Percentiles rank a stretch among this genome's conserved stretches.
Conservation (phyloP, 2,113 vertebrate species). For the Tachycineta bicolor region DNA sequence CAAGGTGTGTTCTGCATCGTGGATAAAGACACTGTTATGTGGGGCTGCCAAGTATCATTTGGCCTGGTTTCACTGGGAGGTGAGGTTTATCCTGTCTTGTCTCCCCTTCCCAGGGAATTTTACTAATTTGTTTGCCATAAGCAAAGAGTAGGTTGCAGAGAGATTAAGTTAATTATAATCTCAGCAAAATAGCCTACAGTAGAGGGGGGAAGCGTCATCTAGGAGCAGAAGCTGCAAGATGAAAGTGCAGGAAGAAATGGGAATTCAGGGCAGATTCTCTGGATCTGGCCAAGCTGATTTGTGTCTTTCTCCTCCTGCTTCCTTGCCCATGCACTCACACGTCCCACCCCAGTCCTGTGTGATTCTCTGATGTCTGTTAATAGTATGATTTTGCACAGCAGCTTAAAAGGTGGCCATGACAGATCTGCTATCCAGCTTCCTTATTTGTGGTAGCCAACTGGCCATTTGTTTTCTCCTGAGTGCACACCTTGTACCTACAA, state of each 20-base stretch:
- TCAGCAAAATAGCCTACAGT: background rate
- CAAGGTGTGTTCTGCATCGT: background rate
- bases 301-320: background rate
- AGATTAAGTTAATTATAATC: background rate
- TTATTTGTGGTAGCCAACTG: background rate
- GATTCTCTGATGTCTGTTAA: background rate
- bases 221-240: background rate
- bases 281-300: background rate
- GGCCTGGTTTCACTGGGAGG: background rate
- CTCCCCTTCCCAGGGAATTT: background rate
- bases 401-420: background rate
- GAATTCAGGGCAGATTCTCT: background rate
- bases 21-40: accelerated
- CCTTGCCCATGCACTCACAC: accelerated
- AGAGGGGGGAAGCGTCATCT: background rate
- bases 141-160: background rate
- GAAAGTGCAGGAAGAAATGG: background rate
- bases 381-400: background rate
- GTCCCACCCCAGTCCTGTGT: background rate
- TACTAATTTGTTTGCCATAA: background rate
- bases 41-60: background rate
- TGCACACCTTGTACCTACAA: background rate
- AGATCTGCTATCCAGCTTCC: background rate
- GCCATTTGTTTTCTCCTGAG: background rate
- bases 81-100: background rate